phyloP scores from a whole-genome alignment of 2,113 vertebrate species.

The Takifugu bimaculatus region DNA sequence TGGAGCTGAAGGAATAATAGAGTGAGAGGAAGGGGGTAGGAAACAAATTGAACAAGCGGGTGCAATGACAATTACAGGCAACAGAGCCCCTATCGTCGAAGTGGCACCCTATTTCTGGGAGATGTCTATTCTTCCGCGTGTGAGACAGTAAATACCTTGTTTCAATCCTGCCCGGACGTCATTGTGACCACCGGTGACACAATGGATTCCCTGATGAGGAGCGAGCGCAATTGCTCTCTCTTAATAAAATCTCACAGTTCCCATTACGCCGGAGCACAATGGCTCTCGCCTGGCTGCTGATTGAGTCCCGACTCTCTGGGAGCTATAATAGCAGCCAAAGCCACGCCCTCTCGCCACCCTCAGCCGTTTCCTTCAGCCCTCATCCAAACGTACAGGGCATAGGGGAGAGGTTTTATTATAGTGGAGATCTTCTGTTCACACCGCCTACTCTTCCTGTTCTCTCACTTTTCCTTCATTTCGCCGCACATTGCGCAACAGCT shows the following conservation, averaged over 20 bases:
- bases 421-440: constrained; percentile 19
- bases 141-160: constrained; percentile 75
- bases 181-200: constrained; percentile 70
- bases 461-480: constrained; percentile 14
- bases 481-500: constrained; percentile 14
- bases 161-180: constrained; percentile 64
- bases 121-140: constrained; percentile 63
- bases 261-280: constrained; percentile 76
- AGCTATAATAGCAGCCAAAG: constrained; percentile 63
- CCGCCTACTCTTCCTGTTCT: neutral
- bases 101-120: constrained; percentile 59
- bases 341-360: constrained; percentile 29
- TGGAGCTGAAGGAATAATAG: constrained; percentile 37
- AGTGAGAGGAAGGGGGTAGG: constrained; percentile 38
- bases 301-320: constrained; percentile 73
- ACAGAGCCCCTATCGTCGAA: constrained; percentile 56
- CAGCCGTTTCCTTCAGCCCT: constrained; percentile 15
- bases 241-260: constrained; percentile 82
- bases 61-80: constrained; percentile 63
- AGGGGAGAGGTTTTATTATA: constrained; percentile 4
- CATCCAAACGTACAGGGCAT: neutral
- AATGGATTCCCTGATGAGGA: constrained; percentile 76
- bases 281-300: constrained; percentile 68
- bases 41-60: constrained; percentile 55
- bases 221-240: constrained; percentile 78